These are phyloP conservation scores for Lithobates pipiens DNA, from an alignment of 2,797 vertebrate genomes.

Conservation along the genomic window DNA sequence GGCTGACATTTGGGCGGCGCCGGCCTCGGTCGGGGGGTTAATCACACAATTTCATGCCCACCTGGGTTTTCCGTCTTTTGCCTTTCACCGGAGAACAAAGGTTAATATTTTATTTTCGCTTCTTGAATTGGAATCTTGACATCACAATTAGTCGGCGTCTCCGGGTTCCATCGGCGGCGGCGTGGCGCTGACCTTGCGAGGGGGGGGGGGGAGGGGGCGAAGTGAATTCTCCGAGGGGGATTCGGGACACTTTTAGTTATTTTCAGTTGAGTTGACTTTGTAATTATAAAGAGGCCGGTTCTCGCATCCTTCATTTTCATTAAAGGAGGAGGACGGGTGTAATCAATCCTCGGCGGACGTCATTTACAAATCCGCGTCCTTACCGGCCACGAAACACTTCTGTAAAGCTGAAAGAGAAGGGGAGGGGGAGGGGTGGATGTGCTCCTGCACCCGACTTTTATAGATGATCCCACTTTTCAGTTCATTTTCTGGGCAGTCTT, in stretches of 20 bases:
- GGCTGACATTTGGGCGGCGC: neutral
- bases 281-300: conserved; percentile 42
- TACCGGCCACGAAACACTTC: neutral
- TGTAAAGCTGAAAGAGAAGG: neutral
- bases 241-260: conserved; percentile 27
- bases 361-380: conserved; percentile 7
- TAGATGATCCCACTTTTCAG: too few relatives aligned
- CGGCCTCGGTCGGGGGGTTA: conserved; percentile 5
- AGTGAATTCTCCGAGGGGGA: conserved; percentile 16
- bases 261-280: conserved; percentile 40
- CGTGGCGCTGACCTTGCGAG: conserved; percentile 33
- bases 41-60: conserved; percentile 46
- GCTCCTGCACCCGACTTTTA: too few relatives aligned
- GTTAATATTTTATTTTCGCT: conserved; percentile 51
- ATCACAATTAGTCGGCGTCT: conserved; percentile 50
- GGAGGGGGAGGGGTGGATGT: too few relatives aligned
- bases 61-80: conserved; percentile 13
- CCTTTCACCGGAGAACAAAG: conserved; percentile 14
- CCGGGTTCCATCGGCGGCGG: neutral
- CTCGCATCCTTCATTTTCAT: conserved; percentile 50
- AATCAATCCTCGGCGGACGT: conserved; percentile 39
- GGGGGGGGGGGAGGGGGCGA: conserved; percentile 1
- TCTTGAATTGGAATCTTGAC: conserved; percentile 39
- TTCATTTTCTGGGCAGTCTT: too few relatives aligned
- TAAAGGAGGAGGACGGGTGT: conserved; percentile 23